A percentile compares a stretch with the other conserved stretches of the same genome.
These are phyloP conservation scores for Pangasianodon gigas DNA, from an alignment of 2,113 vertebrate genomes.

Conservation along the genomic window DNA sequence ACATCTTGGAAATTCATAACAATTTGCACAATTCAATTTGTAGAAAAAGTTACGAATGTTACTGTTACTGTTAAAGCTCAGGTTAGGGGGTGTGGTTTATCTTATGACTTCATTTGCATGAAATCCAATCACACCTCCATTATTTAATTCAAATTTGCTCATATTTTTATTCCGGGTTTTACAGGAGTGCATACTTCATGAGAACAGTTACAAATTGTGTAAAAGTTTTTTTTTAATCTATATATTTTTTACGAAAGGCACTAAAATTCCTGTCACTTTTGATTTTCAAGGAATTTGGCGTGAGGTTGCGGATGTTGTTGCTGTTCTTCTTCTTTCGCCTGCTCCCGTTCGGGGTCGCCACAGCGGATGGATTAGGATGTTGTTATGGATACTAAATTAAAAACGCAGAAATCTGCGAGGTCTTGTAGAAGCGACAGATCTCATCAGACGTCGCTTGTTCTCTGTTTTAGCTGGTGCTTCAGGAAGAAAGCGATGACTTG, in stretches of 20 bases:
- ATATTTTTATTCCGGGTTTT: too few relatives aligned
- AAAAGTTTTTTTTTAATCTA: background rate
- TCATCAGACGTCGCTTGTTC: background rate
- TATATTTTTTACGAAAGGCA: too few relatives aligned
- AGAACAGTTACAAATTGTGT: too few relatives aligned
- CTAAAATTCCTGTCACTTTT: too few relatives aligned
- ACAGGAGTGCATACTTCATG: background rate
- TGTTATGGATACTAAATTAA: background rate
- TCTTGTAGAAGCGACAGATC: background rate
- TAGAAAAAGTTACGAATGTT: background rate
- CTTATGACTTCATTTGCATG: background rate
- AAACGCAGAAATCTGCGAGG: background rate
- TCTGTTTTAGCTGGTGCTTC: background rate
- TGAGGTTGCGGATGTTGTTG: background rate
- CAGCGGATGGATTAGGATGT: background rate
- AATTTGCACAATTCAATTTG: too few relatives aligned
- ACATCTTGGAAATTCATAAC: too few relatives aligned
- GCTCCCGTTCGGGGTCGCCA: too few relatives aligned
- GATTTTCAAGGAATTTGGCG: background rate
- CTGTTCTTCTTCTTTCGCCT: too few relatives aligned
- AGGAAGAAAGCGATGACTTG: background rate
- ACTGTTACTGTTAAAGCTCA: background rate
- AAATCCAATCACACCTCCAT: background rate
- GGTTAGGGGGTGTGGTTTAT: background rate
- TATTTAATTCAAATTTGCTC: background rate